Evolutionary conservation across 2,797 vertebrate genomes (phyloP), one percentile per base, ranked within the genome.

Genomic region (Zalophus californianus): DNA sequence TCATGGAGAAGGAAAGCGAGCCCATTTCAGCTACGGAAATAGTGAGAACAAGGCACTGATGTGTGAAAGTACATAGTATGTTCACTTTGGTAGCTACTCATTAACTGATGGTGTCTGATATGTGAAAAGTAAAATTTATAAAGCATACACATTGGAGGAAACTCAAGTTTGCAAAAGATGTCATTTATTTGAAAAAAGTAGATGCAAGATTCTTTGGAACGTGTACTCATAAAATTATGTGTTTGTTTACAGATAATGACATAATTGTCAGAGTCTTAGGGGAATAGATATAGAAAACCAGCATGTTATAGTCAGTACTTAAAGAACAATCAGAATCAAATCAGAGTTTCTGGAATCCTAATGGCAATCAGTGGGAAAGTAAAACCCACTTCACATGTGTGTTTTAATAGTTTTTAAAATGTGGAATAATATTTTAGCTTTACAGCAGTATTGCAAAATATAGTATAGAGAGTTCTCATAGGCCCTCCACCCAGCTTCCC

Each of bases 191-290:
- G 41, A 68, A 82, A 95, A 82, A 89, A 16, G 38, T 52, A 79
- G 60, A 41, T 0, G n/a, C 8, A 52, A 93, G 41, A 48, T 38
- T 66, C 58, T 79, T 68, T 73, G 54, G 66, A 73, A 92, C 32
- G 41, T 66, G 32, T 52, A 13, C 75, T 52, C 7, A 8, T 77
- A 87, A 92, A 92, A 86, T 86, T n/a, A 62, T 64, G 50, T 78
- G 60, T 90, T 92, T 84, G 29, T 90, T 90, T 90, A 73, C 44
- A 95, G 62, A 91, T 35, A 73, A 91, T 41, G n/a, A 58, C 48
- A 77, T 85, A 35, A 91, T 68, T 70, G 50, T 35, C 66, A 64
- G 48, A 62, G 4, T 70, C 41, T 50, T 44, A n/a, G 27, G 15
- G 6, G 66, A 78, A 15, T 32, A 60, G 52, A 38, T 41, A 8